Conservation (phyloP, 1,140 invertebrate species). For the Nylanderia fulva region DNA sequence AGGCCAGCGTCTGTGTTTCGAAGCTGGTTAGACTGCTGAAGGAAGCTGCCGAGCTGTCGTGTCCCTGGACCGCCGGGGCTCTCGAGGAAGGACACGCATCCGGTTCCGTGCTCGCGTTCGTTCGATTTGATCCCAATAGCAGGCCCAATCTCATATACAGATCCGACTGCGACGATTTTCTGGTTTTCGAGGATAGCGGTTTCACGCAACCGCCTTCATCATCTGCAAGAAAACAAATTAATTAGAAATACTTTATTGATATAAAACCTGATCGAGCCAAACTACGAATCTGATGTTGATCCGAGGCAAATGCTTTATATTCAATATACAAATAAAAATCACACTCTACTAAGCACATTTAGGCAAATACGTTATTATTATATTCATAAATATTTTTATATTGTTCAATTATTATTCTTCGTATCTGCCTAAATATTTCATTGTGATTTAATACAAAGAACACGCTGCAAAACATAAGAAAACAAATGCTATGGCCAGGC, state of each 20-base stretch:
- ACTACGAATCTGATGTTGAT: slow-evolving; percentile 11
- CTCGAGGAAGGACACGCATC: slow-evolving; percentile 73
- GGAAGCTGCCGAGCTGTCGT: slow-evolving; percentile 87
- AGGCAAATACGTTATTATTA: not conserved
- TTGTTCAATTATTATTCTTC: not conserved
- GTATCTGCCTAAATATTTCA: slow-evolving; percentile 1
- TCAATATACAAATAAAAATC: not conserved
- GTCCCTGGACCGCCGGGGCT: slow-evolving; percentile 77
- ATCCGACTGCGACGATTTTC: slow-evolving; percentile 89
- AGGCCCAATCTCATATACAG: slow-evolving; percentile 95
- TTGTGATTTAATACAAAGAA: not conserved
- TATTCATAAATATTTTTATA: not conserved
- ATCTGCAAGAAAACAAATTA: slow-evolving; percentile 84
- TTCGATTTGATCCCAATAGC: slow-evolving; percentile 88
- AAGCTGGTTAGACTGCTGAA: slow-evolving; percentile 91
- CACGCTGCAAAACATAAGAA: not conserved
- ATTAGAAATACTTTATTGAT: not conserved
- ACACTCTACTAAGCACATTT: slow-evolving; percentile 3
- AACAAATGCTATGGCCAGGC: not conserved
- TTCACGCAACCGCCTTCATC: slow-evolving; percentile 90
- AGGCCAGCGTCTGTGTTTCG: slow-evolving; percentile 90
- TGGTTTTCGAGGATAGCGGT: slow-evolving; percentile 86
- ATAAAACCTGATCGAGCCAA: not conserved
- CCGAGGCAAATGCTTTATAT: not conserved
- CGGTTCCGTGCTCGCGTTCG: slow-evolving; percentile 63